phyloP scores from a whole-genome alignment of 1,140 invertebrate species.

The Leptinotarsa undecemlineata region DNA sequence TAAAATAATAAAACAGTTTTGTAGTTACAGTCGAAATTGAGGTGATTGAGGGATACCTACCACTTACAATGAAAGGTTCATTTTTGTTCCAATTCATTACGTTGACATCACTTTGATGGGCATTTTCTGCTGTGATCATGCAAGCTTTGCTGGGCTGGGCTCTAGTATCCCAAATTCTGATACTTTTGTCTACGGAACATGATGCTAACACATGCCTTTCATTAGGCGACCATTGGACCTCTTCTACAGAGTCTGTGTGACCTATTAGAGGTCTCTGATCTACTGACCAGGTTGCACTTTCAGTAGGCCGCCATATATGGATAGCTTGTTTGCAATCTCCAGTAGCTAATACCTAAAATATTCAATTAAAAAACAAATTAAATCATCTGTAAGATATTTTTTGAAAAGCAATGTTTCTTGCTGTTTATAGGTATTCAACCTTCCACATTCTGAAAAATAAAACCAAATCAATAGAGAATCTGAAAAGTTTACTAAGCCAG shows the following conservation, averaged over 20 bases:
- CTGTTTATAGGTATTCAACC: too few species aligned
- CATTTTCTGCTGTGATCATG: slow-evolving; percentile 85
- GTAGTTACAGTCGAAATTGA: background rate
- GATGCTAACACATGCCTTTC: slow-evolving; percentile 92
- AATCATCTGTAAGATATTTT: too few species aligned
- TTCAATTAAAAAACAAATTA: too few species aligned
- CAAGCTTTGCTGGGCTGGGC: slow-evolving; percentile 84
- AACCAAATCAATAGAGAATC: too few species aligned
- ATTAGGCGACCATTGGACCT: slow-evolving; percentile 98
- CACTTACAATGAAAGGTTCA: slow-evolving; percentile 89
- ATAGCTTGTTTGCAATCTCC: slow-evolving; percentile 91
- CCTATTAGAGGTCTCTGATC: slow-evolving; percentile 85
- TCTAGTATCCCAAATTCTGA: slow-evolving; percentile 90
- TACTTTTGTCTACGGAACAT: slow-evolving; percentile 92
- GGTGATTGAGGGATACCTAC: slow-evolving; percentile 51
- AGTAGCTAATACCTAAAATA: slow-evolving; percentile 66
- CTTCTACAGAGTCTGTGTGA: slow-evolving; percentile 94
- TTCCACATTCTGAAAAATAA: too few species aligned
- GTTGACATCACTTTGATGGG: slow-evolving; percentile 93
- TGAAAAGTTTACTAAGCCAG: too few species aligned
- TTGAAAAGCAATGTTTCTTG: too few species aligned
- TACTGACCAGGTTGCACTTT: slow-evolving; percentile 80
- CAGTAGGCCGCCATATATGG: slow-evolving; percentile 85
- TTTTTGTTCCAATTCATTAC: slow-evolving; percentile 96
- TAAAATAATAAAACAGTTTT: slow-evolving; percentile 37